Conservation (phyloP, 2,888 invertebrate species). For the Carabus problematicus region DNA sequence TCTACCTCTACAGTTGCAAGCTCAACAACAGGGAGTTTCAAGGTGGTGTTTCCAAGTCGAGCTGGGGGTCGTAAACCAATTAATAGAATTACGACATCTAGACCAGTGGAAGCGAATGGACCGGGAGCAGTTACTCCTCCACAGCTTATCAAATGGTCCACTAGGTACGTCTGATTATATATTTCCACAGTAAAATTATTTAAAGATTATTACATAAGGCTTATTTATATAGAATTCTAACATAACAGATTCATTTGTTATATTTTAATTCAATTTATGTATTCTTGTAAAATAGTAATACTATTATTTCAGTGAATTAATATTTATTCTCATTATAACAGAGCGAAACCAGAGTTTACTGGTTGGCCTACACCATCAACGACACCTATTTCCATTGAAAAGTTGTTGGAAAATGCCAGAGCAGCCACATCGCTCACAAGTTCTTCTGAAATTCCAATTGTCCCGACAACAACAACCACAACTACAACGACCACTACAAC, state of each 20-base stretch:
- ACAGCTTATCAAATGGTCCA: slow-evolving; percentile 86
- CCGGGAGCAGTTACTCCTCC: slow-evolving; percentile 66
- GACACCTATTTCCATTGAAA: slow-evolving; percentile 85
- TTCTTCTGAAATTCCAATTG: slow-evolving; percentile 54
- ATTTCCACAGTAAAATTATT: background rate
- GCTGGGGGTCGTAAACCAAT: slow-evolving; percentile 69
- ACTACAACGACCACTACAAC: slow-evolving; percentile 77
- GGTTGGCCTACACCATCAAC: slow-evolving; percentile 91
- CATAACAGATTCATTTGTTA: background rate
- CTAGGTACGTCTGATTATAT: slow-evolving; percentile 63
- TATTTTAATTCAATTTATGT: slow-evolving; percentile 19
- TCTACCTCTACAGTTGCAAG: slow-evolving; percentile 54
- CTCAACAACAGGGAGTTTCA: slow-evolving; percentile 63
- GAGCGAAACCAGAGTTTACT: slow-evolving; percentile 87
- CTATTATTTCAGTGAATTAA: too few species aligned
- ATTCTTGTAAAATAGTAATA: background rate
- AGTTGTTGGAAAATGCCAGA: slow-evolving; percentile 72
- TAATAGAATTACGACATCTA: slow-evolving; percentile 66
- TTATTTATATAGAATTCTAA: slow-evolving; percentile 1
- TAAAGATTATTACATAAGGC: background rate
- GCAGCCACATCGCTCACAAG: slow-evolving; percentile 68
- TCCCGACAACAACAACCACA: slow-evolving; percentile 71
- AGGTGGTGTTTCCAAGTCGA: slow-evolving; percentile 82
- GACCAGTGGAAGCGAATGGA: slow-evolving; percentile 59
- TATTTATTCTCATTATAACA: slow-evolving; percentile 53